Evolutionary conservation across 35 echinoderm and acorn worm genomes (phyloP).

Genomic region (Diadema setosum): DNA sequence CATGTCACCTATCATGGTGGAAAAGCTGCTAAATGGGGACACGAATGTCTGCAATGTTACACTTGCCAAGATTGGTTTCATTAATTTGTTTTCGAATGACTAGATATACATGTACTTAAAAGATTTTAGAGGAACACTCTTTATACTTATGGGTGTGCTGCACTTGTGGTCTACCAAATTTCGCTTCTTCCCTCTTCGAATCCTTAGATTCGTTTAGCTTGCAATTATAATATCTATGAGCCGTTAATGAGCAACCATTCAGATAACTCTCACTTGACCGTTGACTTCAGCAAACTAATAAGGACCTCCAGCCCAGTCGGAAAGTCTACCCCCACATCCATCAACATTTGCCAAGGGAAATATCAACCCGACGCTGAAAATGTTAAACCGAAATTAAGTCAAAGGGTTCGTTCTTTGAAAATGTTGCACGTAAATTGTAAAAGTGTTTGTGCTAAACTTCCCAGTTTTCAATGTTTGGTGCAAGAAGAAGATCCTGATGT

Average conservation of each 20-base stretch:
- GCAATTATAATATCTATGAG: neutral
- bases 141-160: conserved; percentile 32
- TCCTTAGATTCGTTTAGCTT: neutral
- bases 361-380: neutral
- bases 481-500: conserved; percentile 33
- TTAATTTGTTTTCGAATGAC: too few species aligned
- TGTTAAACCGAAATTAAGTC: too few species aligned
- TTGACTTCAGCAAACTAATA: neutral
- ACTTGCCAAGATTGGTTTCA: too few species aligned
- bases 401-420: neutral
- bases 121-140: neutral
- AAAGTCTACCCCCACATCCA: neutral
- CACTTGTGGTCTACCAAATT: conserved; percentile 14
- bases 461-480: neutral
- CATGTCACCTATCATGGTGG: too few species aligned
- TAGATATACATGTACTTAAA: conserved; percentile 13
- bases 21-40: too few species aligned
- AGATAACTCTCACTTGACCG: neutral
- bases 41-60: too few species aligned
- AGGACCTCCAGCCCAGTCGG: neutral
- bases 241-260: neutral
- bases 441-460: conserved; percentile 19
- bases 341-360: neutral
- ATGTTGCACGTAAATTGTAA: conserved; percentile 46
- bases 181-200: neutral